Conservation (phyloP, 2,888 invertebrate genomes). For the Perizoma affinitatum region DNA sequence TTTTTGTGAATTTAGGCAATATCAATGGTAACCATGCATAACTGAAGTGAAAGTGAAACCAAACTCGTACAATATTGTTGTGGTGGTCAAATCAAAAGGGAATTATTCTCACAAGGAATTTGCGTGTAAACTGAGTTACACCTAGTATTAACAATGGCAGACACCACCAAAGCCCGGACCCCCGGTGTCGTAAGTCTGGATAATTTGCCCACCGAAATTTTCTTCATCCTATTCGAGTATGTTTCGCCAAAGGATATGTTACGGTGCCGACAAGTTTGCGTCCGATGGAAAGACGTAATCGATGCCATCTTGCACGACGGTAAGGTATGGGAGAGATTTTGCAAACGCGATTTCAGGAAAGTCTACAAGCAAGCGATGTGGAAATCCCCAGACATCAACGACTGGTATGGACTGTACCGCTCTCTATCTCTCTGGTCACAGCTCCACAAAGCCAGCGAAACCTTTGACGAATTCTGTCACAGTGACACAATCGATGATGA, state of each 20-base stretch:
- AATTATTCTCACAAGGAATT: too few species aligned
- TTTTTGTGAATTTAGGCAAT: too few species aligned
- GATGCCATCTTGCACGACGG: conserved; percentile 54
- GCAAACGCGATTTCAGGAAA: conserved; percentile 51
- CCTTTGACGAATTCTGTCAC: conserved; percentile 57
- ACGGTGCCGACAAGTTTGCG: conserved; percentile 59
- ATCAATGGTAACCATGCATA: too few species aligned
- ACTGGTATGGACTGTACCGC: conserved; percentile 63
- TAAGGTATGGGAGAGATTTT: conserved; percentile 55
- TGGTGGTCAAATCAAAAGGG: too few species aligned
- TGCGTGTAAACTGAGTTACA: too few species aligned
- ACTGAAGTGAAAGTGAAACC: too few species aligned
- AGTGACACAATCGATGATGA: conserved; percentile 49
- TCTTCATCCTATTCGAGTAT: conserved; percentile 10
- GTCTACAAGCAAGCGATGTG: conserved; percentile 48
- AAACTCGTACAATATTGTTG: too few species aligned
- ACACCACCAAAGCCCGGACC: not conserved
- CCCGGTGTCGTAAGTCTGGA: not conserved
- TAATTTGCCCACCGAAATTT: conserved; percentile 18
- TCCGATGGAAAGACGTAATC: conserved; percentile 60
- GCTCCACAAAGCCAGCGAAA: conserved; percentile 50
- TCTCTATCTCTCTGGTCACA: conserved; percentile 63
- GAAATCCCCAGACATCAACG: conserved; percentile 47
- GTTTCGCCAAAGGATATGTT: conserved; percentile 18
- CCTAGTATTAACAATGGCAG: not conserved